Base-by-base conservation (phyloP, 1,140 invertebrate genomes). In the Lasioglossum albipes region DNA sequence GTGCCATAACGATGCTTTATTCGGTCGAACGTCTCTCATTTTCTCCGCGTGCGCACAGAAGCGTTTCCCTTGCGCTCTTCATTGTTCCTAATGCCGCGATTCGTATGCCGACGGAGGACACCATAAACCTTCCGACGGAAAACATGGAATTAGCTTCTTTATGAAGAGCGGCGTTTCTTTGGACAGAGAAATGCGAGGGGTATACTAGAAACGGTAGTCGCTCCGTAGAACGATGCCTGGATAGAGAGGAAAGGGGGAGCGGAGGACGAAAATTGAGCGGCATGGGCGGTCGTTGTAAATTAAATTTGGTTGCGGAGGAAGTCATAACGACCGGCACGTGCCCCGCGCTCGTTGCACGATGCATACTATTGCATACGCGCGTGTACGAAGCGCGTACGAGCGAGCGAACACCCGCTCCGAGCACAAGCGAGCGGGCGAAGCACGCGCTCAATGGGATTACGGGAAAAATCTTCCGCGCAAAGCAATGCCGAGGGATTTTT, bases 291-390 rank as follows among this genome's bases (percentile, higher is more conserved):
- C 81, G 78, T 83, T 89, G 84, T 88, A 90, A 90, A 90, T 90
- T 84, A 89, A 90, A 89, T 90, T 87, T 81, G 76, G 79, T 83
- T 83, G 84, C 71, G 72, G 83, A 89, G 86, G 84, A 89, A 89
- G 87, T 89, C 87, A 83, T 89, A 87, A 89, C 86, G 87, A 81
- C 82, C 52, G 87, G 86, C 88, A 89, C 88, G 87, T 89, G 86
- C 75, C 87, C 68, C 74, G 66, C 73, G 49, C 72, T 68, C 62
- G 73, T 65, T 67, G 74, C 78, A 72, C 77, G 49, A 72, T 68
- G 82, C 69, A 75, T 78, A 77, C 64, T 36, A 36, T 36, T 36
- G 36, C 36, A 5, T 36, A 36, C 36, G 36, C 36, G 36, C 36
- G 36, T 36, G 36, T 36, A 36, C 36, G 36, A 36, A 5, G 2